Evolutionary conservation across 2,888 invertebrate genomes (phyloP), one percentile per base, ranked within the genome.

Genomic region (Phortica magna): DNA sequence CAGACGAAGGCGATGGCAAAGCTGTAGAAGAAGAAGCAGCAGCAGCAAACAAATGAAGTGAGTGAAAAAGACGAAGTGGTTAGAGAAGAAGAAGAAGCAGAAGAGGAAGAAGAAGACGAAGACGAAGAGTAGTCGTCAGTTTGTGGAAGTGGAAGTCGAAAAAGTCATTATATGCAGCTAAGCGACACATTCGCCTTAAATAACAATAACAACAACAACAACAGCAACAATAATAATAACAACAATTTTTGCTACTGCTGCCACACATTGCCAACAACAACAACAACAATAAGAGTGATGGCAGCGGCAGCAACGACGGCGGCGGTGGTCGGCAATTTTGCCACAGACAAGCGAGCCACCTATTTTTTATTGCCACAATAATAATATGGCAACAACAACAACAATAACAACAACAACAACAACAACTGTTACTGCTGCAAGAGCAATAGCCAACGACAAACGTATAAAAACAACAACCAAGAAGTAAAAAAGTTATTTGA

Each of bases 161-260:
- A 85, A 85, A 85, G 85, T 85, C 85, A 85, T 85, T 85, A 88
- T 84, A 85, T 85, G 85, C 87, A 77, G 80, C 85, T 85, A 59
- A 39, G 88, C 85, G 88, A 88, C 88, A 85, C 88, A 85, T 85
- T 85, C 85, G 85, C 88, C 70, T 85, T 85, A 87, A 88, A 84
- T 81, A 85, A 83, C 85, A 80, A 41, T 75, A 79, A 68, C 80
- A 80, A 43, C 72, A 73, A 65, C 73, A 77, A 57, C 74, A 88
- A 86, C 88, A 84, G 77, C 83, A 80, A 43, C 77, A 79, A 68
- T 65, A 76, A 57, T 74, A 70, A 67, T 75, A 76, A 22, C 76
- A 61, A 81, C 78, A 67, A 67, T 67, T 53, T 14, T 55, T 55
- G 74, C 77, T 59, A 59, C 61, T 65, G 61, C 74, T 53, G 65